Conservation (phyloP, 2,888 invertebrate species). For the Crepidodera aurea region DNA sequence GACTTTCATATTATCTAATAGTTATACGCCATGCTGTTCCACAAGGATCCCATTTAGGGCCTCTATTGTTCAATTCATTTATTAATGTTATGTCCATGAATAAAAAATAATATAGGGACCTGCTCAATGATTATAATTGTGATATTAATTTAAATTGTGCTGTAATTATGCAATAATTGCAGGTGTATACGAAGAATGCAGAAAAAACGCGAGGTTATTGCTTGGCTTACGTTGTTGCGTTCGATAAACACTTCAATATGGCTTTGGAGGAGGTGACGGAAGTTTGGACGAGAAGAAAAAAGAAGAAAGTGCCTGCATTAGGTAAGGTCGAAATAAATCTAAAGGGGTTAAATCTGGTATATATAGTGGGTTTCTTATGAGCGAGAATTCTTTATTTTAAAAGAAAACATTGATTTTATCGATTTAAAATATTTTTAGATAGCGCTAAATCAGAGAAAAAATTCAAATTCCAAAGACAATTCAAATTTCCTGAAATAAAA, state of each 20-base stretch:
- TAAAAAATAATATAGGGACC: no score
- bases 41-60: no score
- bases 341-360: no score
- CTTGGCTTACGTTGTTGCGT: slow-evolving; percentile 81
- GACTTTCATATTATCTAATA: no score
- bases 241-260: slow-evolving; percentile 95
- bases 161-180: slow-evolving; percentile 44
- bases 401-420: background rate
- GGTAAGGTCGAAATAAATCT: no score
- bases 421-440: slow-evolving; percentile 35
- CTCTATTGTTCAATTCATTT: no score
- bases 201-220: slow-evolving; percentile 78
- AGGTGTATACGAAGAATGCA: slow-evolving; percentile 80
- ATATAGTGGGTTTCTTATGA: no score
- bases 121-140: no score
- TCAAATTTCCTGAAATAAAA: slow-evolving; percentile 63
- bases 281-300: slow-evolving; percentile 74
- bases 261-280: slow-evolving; percentile 85
- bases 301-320: slow-evolving; percentile 69
- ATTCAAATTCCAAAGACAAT: slow-evolving; percentile 39
- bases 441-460: slow-evolving; percentile 49
- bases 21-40: no score
- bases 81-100: no score
- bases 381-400: background rate
- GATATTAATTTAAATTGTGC: background rate